Evolutionary conservation across 2,797 vertebrate genomes (phyloP).

Genomic region (Sebastes reedi): DNA sequence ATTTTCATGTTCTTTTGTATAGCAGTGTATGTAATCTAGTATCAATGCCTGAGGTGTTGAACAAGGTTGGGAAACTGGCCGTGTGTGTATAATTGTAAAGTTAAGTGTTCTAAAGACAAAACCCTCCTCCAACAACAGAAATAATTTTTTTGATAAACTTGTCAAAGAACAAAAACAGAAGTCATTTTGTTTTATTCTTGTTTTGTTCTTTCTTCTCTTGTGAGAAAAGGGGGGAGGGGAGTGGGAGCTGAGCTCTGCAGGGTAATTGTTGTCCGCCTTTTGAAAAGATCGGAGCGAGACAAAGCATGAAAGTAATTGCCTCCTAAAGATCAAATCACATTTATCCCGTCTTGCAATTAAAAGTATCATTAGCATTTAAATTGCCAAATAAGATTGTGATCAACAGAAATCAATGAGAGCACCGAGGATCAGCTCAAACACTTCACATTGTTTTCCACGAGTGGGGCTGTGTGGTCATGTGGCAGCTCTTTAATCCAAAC

Average conservation of each 20-base stretch:
- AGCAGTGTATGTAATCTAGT: slow-evolving; percentile 46
- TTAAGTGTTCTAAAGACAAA: slow-evolving; percentile 49
- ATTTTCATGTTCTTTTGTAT: slow-evolving; percentile 45
- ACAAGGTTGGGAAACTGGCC: slow-evolving; percentile 28
- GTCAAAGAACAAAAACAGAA: slow-evolving; percentile 61
- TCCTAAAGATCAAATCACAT: slow-evolving; percentile 79
- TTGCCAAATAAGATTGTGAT: slow-evolving; percentile 85
- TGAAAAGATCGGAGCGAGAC: slow-evolving; percentile 69
- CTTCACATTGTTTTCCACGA: slow-evolving; percentile 41
- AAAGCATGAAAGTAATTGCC: slow-evolving; percentile 80
- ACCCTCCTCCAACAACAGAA: slow-evolving; percentile 21
- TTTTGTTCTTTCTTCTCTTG: slow-evolving; percentile 54
- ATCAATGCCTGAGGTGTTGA: slow-evolving; percentile 39
- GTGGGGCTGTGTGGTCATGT: slow-evolving; percentile 29
- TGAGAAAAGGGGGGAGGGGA: background rate
- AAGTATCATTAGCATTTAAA: slow-evolving; percentile 88
- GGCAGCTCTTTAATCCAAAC: slow-evolving; percentile 36
- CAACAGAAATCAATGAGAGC: slow-evolving; percentile 82
- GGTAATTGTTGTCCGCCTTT: slow-evolving; percentile 67
- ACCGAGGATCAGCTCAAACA: slow-evolving; percentile 53
- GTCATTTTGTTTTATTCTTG: slow-evolving; percentile 63
- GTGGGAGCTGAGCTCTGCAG: slow-evolving; percentile 34
- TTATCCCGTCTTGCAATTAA: slow-evolving; percentile 82
- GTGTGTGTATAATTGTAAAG: slow-evolving; percentile 64
- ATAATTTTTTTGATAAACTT: slow-evolving; percentile 74